These are phyloP conservation scores for Acrobeloides nanus DNA, from an alignment of 2,888 invertebrate species.

Conservation along the genomic window DNA sequence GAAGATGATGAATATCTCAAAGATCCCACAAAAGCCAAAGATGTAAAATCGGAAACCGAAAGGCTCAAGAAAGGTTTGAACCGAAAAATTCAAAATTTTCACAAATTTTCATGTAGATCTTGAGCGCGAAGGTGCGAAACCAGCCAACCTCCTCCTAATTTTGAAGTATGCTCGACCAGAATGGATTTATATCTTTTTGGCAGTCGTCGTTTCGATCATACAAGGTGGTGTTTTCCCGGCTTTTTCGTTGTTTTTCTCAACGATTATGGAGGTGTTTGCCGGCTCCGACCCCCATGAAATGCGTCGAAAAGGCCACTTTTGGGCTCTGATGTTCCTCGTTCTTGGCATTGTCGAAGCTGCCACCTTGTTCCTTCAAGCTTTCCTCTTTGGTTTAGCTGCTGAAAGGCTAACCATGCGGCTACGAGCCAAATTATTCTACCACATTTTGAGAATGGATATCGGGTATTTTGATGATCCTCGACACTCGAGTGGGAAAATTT, in stretches of 20 bases:
- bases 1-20: too few relatives aligned
- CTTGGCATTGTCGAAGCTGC: slow-evolving; percentile 24
- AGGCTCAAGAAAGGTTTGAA: slow-evolving; percentile 25
- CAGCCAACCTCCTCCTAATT: slow-evolving; percentile 45
- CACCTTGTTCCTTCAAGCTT: slow-evolving; percentile 29
- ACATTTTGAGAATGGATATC: slow-evolving; percentile 54
- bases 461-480: slow-evolving; percentile 55
- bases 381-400: slow-evolving; percentile 25
- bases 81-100: too few relatives aligned
- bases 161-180: slow-evolving; percentile 55
- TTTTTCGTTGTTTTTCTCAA: slow-evolving; percentile 57
- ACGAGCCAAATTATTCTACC: slow-evolving; percentile 51
- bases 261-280: slow-evolving; percentile 41
- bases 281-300: slow-evolving; percentile 18
- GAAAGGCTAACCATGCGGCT: slow-evolving; percentile 26
- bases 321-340: slow-evolving; percentile 55
- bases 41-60: slow-evolving; percentile 18
- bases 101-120: too few relatives aligned
- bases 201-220: slow-evolving; percentile 53
- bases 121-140: slow-evolving; percentile 35
- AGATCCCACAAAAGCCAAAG: too few relatives aligned
- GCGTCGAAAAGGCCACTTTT: slow-evolving; percentile 55
- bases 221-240: slow-evolving; percentile 57
- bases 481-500: slow-evolving; percentile 51
- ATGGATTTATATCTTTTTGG: slow-evolving; percentile 54